Percentiles rank a stretch among this genome's conserved stretches.
Evolutionary conservation across 2,113 vertebrate genomes (phyloP).

Genomic region (Artemisiospiza belli): DNA sequence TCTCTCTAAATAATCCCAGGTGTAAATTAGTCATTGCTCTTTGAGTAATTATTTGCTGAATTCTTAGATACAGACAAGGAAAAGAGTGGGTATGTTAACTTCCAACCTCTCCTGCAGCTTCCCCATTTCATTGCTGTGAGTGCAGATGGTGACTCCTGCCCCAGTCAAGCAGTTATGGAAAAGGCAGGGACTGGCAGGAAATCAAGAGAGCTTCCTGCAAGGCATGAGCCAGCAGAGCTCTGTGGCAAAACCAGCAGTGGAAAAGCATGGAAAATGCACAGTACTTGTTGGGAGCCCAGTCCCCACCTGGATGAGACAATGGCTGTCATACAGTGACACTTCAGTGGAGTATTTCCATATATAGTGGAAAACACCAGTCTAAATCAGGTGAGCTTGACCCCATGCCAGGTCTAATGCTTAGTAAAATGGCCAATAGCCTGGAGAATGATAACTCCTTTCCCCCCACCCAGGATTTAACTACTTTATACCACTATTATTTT

Average conservation of each 20-base stretch:
- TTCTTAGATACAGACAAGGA: not conserved
- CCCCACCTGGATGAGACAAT: rapidly evolving
- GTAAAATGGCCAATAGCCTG: not conserved
- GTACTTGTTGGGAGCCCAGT: not conserved
- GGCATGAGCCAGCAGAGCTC: not conserved
- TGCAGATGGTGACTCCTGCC: not conserved
- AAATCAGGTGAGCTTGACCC: not conserved
- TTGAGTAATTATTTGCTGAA: conserved; percentile 11
- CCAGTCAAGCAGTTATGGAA: not conserved
- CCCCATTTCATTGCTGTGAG: not conserved
- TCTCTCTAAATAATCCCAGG: not conserved
- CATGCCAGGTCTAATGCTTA: not conserved
- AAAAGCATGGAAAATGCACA: not conserved
- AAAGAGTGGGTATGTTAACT: not conserved
- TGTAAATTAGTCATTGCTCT: conserved; percentile 21
- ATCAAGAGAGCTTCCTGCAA: not conserved
- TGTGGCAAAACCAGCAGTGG: not conserved
- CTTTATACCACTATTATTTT: not conserved
- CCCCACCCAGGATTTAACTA: not conserved
- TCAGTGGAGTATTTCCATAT: not conserved
- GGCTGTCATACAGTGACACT: not conserved
- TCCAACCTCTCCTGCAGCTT: not conserved
- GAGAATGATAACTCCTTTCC: not conserved
- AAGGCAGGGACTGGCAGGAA: not conserved
- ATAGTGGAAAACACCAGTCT: not conserved